A percentile compares a stretch with the other conserved stretches of the same genome.
Evolutionary conservation across 1,140 invertebrate species (phyloP).

Genomic region (Bombus balteatus): DNA sequence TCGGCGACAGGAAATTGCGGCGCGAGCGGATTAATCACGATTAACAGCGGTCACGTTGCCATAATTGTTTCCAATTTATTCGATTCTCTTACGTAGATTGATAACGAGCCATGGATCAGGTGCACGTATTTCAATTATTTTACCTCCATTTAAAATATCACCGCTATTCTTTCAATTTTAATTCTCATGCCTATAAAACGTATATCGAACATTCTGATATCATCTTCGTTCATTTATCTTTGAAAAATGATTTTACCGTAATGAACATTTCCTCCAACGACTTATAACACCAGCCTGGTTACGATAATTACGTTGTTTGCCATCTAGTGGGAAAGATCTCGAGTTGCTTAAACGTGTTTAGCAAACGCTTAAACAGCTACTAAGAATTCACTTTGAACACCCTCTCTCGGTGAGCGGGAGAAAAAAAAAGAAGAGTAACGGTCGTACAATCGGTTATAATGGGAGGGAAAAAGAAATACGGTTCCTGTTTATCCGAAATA

Average conservation of each 20-base stretch:
- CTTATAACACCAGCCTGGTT: not conserved
- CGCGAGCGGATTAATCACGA: conserved; percentile 35
- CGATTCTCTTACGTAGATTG: conserved; percentile 11
- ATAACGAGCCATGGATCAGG: not conserved
- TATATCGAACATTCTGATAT: not conserved
- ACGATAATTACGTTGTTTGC: not conserved
- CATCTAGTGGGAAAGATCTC: not conserved
- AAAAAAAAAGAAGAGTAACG: conserved; percentile 5
- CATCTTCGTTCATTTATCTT: not conserved
- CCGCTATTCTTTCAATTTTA: not conserved
- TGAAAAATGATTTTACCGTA: not conserved
- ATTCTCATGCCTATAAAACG: not conserved
- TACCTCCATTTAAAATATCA: not conserved
- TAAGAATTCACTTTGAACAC: conserved; percentile 11
- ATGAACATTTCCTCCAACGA: not conserved
- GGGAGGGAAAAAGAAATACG: not conserved
- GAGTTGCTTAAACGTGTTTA: not conserved
- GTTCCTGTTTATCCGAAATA: conserved; percentile 8
- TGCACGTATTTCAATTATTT: not conserved
- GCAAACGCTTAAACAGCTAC: conserved; percentile 2
- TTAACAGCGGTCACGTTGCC: conserved; percentile 31
- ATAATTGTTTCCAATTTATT: conserved; percentile 36
- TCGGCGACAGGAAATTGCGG: conserved; percentile 40
- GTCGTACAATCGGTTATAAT: not conserved
- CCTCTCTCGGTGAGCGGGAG: too few species aligned